Base-by-base conservation (phyloP, 2,888 invertebrate species). In the Diaprepes abbreviatus region DNA sequence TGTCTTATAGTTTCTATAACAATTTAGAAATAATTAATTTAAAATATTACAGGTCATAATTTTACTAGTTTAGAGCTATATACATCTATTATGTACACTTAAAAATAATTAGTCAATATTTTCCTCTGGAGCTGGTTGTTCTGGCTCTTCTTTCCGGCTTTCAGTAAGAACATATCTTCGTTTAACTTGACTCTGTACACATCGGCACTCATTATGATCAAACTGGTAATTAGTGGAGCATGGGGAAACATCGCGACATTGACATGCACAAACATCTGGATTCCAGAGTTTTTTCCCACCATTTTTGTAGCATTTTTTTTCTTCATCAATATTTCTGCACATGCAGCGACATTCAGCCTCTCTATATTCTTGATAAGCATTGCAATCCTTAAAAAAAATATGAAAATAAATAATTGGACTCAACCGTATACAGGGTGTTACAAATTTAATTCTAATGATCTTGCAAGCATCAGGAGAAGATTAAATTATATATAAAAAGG, bases 211-310 rank as follows among this genome's bases (percentile, higher is more conserved):
- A 36, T 84, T 83, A 59, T 86, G 85, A 79, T 91, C 89, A 79
- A 88, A 91, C 72, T 83, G 83, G 62, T 84, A 87, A 45, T 90
- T 90, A 1, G 89, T 88, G 19, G 88, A 87, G 81, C 92, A 92
- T 35, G 86, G 85, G 19, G 83, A 79, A 7, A 80, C 78, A 28
- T 86, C 85, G 35, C 87, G 84, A 75, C 92, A 92, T 55, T 85
- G 82, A 75, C 92, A 92, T 9, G 84, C 79, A 76, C 92, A 92
- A 0, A 82, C 80, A 4, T 85, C 80, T 5, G 87, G 83, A 77
- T 91, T 87, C 92, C 92, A 92, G 16, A 88, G 79, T 80, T 89
- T 90, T 10, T 82, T 83, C 0, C 78, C 80, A 19, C 83, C 84
- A 54, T 85, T 82, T 71, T 85, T 84, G 60, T 82, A 77, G 77